These are phyloP conservation scores for Ypsolopha sequella DNA, from an alignment of 2,888 invertebrate genomes.

Conservation along the genomic window DNA sequence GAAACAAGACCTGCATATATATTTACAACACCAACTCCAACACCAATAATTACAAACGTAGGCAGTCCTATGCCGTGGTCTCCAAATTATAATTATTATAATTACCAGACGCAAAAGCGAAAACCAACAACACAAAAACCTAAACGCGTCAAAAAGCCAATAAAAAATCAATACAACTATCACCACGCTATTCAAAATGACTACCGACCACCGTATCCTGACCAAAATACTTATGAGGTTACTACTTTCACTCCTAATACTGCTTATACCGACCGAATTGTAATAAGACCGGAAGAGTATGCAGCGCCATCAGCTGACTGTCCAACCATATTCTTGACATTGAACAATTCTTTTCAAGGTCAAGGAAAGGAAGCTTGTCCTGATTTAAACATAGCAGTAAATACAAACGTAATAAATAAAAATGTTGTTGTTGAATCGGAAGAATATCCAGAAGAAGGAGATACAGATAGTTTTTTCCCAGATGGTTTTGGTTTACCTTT, in stretches of 20 bases:
- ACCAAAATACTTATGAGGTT: conserved; percentile 37
- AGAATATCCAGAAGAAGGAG: conserved; percentile 47
- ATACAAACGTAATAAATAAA: conserved; percentile 75
- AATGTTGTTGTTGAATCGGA: conserved; percentile 60
- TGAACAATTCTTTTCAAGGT: conserved; percentile 63
- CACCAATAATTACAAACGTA: conserved; percentile 57
- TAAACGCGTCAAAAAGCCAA: conserved; percentile 30
- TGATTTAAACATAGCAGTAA: conserved; percentile 77
- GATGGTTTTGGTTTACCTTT: conserved; percentile 42
- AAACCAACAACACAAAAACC: conserved; percentile 42
- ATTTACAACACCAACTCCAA: conserved; percentile 39
- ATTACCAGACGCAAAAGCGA: conserved; percentile 12
- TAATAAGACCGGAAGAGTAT: conserved; percentile 60
- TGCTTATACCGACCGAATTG: conserved; percentile 53
- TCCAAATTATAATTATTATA: conserved; percentile 12
- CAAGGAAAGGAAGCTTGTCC: conserved; percentile 76
- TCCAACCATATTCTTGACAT: conserved; percentile 69
- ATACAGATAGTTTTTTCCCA: conserved; percentile 34
- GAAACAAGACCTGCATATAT: conserved; percentile 23
- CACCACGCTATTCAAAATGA: conserved; percentile 31
- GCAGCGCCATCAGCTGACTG: conserved; percentile 57
- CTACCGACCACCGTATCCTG: conserved; percentile 25
- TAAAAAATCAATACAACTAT: conserved; percentile 34
- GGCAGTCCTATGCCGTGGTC: conserved; percentile 50
- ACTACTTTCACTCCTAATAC: conserved; percentile 50